These are phyloP conservation scores for Phasia obesa DNA, from an alignment of 2,888 invertebrate species.

Conservation along the genomic window DNA sequence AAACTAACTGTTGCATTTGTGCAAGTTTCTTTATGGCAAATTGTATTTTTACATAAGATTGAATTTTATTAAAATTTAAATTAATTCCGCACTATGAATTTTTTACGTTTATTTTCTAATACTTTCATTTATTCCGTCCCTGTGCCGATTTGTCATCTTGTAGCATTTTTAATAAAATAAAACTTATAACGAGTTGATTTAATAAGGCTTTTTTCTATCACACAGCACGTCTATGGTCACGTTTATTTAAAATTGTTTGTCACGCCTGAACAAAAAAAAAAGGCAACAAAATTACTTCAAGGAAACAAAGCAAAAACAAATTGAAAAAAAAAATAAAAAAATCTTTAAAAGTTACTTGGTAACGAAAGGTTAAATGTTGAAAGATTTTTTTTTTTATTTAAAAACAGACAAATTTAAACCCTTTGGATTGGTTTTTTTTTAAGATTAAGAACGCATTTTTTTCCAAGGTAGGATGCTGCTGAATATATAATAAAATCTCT, in stretches of 20 bases:
- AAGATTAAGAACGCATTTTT: not conserved
- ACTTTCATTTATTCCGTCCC: slow-evolving; percentile 67
- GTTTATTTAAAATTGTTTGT: slow-evolving; percentile 51
- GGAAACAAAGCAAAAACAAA: not conserved
- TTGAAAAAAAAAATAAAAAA: not conserved
- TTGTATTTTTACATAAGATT: slow-evolving; percentile 47
- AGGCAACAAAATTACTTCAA: not conserved
- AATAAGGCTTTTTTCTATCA: slow-evolving; percentile 14
- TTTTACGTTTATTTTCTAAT: slow-evolving; percentile 55
- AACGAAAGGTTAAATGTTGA: not conserved
- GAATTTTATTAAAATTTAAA: slow-evolving; percentile 58
- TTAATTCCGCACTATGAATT: slow-evolving; percentile 59
- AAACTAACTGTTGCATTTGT: slow-evolving; percentile 7
- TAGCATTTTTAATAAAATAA: slow-evolving; percentile 58
- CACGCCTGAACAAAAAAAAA: slow-evolving; percentile 40
- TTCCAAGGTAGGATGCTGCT: too few species aligned
- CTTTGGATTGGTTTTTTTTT: not conserved
- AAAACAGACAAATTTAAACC: not conserved
- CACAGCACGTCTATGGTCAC: slow-evolving; percentile 50
- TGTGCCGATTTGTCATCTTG: slow-evolving; percentile 56
- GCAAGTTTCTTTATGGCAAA: slow-evolving; percentile 14
- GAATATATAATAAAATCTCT: too few species aligned
- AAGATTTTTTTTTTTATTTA: not conserved
- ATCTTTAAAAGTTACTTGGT: not conserved
- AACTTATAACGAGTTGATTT: slow-evolving; percentile 50